phyloP scores from a whole-genome alignment of 37 sponge, comb jelly and placozoan species.

The Diacarnus erythraeanus region DNA sequence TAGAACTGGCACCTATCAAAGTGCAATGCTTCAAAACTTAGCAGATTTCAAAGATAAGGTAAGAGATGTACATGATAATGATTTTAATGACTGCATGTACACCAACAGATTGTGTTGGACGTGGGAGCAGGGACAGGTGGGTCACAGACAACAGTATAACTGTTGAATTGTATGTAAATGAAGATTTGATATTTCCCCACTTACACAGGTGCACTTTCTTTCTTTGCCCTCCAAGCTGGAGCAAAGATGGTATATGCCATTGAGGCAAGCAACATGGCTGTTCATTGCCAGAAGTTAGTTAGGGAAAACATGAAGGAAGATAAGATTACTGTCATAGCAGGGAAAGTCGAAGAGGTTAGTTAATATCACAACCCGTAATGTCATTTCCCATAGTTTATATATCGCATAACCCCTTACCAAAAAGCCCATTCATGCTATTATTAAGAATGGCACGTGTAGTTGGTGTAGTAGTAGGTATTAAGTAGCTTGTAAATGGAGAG shows the following conservation, averaged over 20 bases:
- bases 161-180: neutral
- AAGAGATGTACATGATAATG: too few species aligned
- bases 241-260: constrained; percentile 88
- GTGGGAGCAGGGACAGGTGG: constrained; percentile 95
- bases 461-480: too few species aligned
- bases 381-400: too few species aligned
- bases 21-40: constrained; percentile 89
- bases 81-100: neutral
- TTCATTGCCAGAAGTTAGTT: constrained; percentile 68
- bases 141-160: neutral
- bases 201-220: constrained; percentile 80
- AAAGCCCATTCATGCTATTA: too few species aligned
- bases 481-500: too few species aligned
- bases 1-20: constrained; percentile 94
- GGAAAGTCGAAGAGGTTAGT: constrained; percentile 95
- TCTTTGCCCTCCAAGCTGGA: constrained; percentile 96
- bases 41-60: constrained; percentile 94
- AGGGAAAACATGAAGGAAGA: constrained; percentile 52
- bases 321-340: constrained; percentile 82
- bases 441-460: too few species aligned
- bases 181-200: neutral
- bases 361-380: too few species aligned
- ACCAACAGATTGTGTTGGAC: constrained; percentile 85
- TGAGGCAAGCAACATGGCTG: constrained; percentile 89
- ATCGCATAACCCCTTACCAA: too few species aligned